Base-by-base conservation (phyloP, 2,888 invertebrate species). In the Scaptomyza tumidula region DNA sequence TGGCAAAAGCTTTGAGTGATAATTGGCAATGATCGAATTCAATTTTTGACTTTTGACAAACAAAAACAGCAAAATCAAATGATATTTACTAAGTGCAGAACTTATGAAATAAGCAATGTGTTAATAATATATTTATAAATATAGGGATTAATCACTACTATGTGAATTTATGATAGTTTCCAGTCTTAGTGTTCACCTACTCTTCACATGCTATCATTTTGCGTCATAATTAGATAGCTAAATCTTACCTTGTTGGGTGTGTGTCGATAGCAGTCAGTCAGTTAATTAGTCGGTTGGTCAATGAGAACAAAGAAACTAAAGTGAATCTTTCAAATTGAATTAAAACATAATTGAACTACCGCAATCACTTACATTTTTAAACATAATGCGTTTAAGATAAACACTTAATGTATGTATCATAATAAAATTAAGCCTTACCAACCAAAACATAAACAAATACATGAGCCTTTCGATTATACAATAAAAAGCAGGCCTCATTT, bases 401-500 rank as follows among this genome's bases (percentile, higher is more conserved):
- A 27, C 60, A 68, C 27, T 55, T 29, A n/a, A n/a, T 45, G 37
- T n/a, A n/a, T 5, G 5, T n/a, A 37, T 37, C 37, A 71, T 29
- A 29, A 57, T 68, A 39, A 33, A 50, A n/a, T 59, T 39, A 66
- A 67, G 55, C 50, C 37, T 19, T 31, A 16, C 14, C 19, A 53
- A 45, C 24, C 10, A 31, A 60, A 72, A 24, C 65, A 46, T 71
- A 44, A 73, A 69, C 39, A 55, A 10, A 37, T 41, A 24, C 44
- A 37, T 27, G 31, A n/a, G 39, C 37, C 31, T 27, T 33, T 67
- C 60, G 82, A 71, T 80, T 62, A 75, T 54, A 55, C 62, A 68
- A 60, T 58, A 72, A 72, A 74, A 52, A 50, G 61, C 53, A 58
- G 52, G 68, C 56, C 56, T 46, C 49, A 71, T 72, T 72, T 75